Conservation (phyloP, 2,113 vertebrate species). For the Apeltes quadracus region DNA sequence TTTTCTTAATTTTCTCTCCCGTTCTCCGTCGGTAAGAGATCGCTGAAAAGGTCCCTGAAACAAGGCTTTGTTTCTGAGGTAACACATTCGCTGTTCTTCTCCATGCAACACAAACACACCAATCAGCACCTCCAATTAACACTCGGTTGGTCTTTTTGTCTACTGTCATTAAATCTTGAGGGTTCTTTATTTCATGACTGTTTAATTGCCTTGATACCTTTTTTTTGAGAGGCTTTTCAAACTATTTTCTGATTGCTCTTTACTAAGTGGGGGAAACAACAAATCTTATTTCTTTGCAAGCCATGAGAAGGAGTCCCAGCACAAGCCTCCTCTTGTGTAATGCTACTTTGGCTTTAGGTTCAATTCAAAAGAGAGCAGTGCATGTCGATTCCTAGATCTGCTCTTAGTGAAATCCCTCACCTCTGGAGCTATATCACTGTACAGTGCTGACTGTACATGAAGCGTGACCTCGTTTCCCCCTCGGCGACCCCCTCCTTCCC, state of each 20-base stretch:
- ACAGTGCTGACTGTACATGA: constrained; percentile 72
- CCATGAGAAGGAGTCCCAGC: constrained; percentile 50
- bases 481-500: constrained; percentile 65
- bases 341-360: constrained; percentile 66
- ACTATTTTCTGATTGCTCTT: constrained; percentile 20
- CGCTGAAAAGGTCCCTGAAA: constrained; percentile 84
- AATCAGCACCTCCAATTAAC: constrained; percentile 71
- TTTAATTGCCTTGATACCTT: background rate
- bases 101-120: constrained; percentile 74
- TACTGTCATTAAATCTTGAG: background rate
- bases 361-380: constrained; percentile 66
- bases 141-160: constrained; percentile 61
- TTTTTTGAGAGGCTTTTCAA: constrained; percentile 12
- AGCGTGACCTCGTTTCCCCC: constrained; percentile 78
- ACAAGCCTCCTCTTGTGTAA: constrained; percentile 41
- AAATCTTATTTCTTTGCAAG: constrained; percentile 23
- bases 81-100: constrained; percentile 83
- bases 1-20: constrained; percentile 79
- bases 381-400: constrained; percentile 71
- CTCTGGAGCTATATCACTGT: constrained; percentile 65
- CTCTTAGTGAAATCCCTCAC: constrained; percentile 73
- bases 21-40: constrained; percentile 82
- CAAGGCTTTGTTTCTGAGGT: constrained; percentile 84
- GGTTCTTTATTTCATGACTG: constrained; percentile 14
- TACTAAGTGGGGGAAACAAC: constrained; percentile 15